Percentiles rank a stretch among this genome's conserved stretches.
Evolutionary conservation across 2,888 invertebrate species (phyloP).

Genomic region (Phyto melanocephala): DNA sequence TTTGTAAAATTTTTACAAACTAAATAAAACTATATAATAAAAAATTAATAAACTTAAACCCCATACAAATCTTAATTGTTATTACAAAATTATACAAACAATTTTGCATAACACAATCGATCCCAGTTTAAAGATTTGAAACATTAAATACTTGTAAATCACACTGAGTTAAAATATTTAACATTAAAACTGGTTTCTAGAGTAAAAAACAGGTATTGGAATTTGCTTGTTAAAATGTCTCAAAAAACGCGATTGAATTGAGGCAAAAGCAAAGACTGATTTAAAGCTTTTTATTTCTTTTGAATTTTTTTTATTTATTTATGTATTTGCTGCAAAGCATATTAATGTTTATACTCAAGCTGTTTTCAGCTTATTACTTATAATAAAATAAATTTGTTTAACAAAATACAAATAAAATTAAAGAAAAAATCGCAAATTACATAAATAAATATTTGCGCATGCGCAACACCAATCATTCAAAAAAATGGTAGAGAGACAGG

Average conservation of each 20-base stretch:
- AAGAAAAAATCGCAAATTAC: no score
- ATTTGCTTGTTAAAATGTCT: slow-evolving; percentile 4
- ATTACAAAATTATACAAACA: no score
- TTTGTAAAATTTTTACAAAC: no score
- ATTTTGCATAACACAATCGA: neutral
- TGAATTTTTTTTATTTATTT: neutral
- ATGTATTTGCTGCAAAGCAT: slow-evolving; percentile 22
- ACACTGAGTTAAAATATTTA: neutral
- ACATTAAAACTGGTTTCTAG: neutral
- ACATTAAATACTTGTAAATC: neutral
- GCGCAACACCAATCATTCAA: slow-evolving; percentile 8
- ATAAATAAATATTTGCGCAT: slow-evolving; percentile 23
- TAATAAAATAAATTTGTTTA: neutral
- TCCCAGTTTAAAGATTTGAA: neutral
- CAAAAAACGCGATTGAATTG: neutral
- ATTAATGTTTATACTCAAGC: neutral
- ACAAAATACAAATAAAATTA: neutral
- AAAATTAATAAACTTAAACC: no score
- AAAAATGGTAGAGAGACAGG: neutral
- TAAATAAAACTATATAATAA: no score
- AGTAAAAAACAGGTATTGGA: neutral
- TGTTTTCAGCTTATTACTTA: neutral
- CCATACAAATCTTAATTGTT: no score
- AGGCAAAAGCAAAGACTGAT: neutral
- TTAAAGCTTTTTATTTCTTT: neutral